phyloP scores from a whole-genome alignment of 2,113 vertebrate genomes.

The Chloroceryle aenea region DNA sequence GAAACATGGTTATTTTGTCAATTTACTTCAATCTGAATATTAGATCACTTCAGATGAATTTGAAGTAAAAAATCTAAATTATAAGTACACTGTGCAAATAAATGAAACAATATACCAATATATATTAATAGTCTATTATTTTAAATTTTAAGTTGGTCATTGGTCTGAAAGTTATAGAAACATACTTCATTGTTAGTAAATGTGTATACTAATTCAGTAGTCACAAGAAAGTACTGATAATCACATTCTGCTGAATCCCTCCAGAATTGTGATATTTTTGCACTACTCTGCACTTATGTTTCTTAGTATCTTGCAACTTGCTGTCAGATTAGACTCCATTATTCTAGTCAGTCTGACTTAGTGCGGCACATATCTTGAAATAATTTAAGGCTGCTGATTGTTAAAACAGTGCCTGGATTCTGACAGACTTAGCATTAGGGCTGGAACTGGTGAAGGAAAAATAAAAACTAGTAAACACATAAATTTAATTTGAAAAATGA shows the following conservation, averaged over 20 bases:
- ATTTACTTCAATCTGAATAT: neutral
- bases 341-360: neutral
- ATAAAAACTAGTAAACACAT: neutral
- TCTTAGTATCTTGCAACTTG: neutral
- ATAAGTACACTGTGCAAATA: neutral
- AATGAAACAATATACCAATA: neutral
- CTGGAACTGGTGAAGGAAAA: neutral
- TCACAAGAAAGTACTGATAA: neutral
- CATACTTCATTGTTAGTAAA: neutral
- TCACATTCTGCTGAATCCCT: neutral
- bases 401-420: neutral
- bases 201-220: neutral
- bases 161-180: neutral
- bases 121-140: neutral
- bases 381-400: neutral
- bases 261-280: neutral
- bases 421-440: neutral
- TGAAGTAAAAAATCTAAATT: neutral
- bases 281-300: neutral
- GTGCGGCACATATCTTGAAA: neutral
- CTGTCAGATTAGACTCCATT: neutral
- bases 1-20: conserved; percentile 2
- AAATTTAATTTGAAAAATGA: neutral
- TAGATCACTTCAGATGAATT: neutral
- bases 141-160: neutral